Conservation (phyloP, 2,113 vertebrate genomes). For the Gallinago undulata region DNA sequence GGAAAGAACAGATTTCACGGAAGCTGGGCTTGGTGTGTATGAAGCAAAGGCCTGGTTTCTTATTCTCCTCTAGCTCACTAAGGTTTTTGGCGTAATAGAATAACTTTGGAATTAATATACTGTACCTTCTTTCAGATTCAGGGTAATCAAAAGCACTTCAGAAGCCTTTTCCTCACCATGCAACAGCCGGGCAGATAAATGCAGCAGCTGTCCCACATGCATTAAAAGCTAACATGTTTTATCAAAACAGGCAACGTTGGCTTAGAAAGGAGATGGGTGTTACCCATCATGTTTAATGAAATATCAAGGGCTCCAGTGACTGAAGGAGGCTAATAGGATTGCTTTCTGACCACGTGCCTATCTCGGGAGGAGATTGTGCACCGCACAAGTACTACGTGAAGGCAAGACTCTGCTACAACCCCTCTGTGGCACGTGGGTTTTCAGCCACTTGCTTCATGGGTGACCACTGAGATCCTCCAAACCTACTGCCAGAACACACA, state of each 20-base stretch:
- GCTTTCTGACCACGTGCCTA: rapidly evolving
- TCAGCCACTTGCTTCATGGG: not conserved
- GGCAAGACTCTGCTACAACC: rapidly evolving
- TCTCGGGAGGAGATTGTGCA: not conserved
- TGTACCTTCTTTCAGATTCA: not conserved
- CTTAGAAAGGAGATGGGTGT: not conserved
- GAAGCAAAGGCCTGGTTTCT: not conserved
- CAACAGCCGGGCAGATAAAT: not conserved
- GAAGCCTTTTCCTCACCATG: not conserved
- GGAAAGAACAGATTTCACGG: not conserved
- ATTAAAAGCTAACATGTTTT: not conserved
- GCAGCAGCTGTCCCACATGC: not conserved
- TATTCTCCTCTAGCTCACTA: not conserved
- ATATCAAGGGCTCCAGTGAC: not conserved
- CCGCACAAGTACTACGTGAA: rapidly evolving
- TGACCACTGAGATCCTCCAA: not conserved
- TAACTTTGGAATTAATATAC: not conserved
- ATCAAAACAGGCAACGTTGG: not conserved
- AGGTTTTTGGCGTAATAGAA: not conserved
- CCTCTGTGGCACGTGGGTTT: not conserved
- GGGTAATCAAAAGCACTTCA: not conserved
- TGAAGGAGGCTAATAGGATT: not conserved
- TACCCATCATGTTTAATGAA: not conserved
- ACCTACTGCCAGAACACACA: rapidly evolving
- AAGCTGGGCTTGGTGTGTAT: not conserved